Evolutionary conservation across 2,888 invertebrate species (phyloP), one percentile per base, ranked within the genome.

Genomic region (Eurytoma californica): DNA sequence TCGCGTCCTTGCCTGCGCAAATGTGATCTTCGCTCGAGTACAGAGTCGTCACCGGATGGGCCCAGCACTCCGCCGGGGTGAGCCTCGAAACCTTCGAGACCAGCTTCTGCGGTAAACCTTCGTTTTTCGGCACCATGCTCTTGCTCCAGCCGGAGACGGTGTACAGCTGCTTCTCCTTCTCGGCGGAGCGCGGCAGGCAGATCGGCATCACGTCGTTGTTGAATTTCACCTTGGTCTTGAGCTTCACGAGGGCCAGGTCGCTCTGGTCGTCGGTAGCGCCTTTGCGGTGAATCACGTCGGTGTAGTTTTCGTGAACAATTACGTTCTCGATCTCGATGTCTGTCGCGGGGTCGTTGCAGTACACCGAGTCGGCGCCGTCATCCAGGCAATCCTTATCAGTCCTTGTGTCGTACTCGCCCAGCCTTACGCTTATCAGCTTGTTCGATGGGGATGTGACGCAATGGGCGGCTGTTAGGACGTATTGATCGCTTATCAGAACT

Each of bases 401-500:
- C 3, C 9, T 30, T 1, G 68, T 16, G n/a, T 72, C 55, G 28
- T 72, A 18, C 55, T 61, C 72, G 24, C 72, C 77, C n/a, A 78
- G 24, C 13, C 68, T 60, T 0, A 78, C 77, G 3, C 63, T 12
- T 3, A 14, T 47, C 7, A 77, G 16, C 3, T 66, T 30, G 5
- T 20, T n/a, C 2, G 16, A 3, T 3, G 60, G 24, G 39, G 7
- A 1, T 3, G 9, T 5, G 1, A 79, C 18, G 9, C 73, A 73
- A 13, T 63, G 68, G 24, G 73, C 78, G 1, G 67, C 61, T 3
- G 77, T 77, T n/a, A 77, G 60, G 12, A 77, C 77, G 61, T 77
- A 60, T 16, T 72, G 66, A 24, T 67, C 63, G 30, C 65, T 73
- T 20, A 79, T 68, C 0, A 79, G 57, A 4, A 69, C 73, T 16